These are phyloP conservation scores for Lithophane leautieri DNA, from an alignment of 2,888 invertebrate genomes.

Conservation along the genomic window DNA sequence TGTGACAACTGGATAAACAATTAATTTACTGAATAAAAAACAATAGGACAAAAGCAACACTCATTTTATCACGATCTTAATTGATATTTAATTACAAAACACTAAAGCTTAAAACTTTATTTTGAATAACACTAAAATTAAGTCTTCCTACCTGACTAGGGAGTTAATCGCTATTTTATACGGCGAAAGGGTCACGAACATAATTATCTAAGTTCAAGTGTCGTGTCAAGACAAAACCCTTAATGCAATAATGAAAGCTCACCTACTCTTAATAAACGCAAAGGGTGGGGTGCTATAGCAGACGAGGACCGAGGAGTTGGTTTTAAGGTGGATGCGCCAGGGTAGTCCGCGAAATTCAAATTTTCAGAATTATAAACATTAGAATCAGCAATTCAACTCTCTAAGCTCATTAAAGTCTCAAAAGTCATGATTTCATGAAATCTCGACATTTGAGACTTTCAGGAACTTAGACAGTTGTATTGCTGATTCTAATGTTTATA, in stretches of 20 bases:
- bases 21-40: constrained; percentile 1
- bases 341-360: no score
- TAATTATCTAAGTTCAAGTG: constrained; percentile 66
- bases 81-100: constrained; percentile 38
- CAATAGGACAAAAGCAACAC: background rate
- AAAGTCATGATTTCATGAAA: no score
- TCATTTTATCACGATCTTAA: constrained; percentile 11
- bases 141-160: constrained; percentile 52
- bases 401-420: no score
- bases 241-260: constrained; percentile 67
- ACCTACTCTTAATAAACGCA: constrained; percentile 61
- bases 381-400: no score
- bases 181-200: constrained; percentile 59
- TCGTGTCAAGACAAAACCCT: constrained; percentile 67
- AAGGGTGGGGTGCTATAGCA: constrained; percentile 43
- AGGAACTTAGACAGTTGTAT: no score
- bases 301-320: no score
- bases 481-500: no score
- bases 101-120: constrained; percentile 45
- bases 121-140: constrained; percentile 58
- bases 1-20: background rate
- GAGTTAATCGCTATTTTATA: constrained; percentile 58
- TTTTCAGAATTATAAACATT: no score
- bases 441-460: no score
- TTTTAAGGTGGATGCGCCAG: no score